A percentile compares a stretch with the other conserved stretches of the same genome.
These are phyloP conservation scores for Parasteatoda tepidariorum DNA, from an alignment of 1,140 invertebrate species.

Conservation along the genomic window DNA sequence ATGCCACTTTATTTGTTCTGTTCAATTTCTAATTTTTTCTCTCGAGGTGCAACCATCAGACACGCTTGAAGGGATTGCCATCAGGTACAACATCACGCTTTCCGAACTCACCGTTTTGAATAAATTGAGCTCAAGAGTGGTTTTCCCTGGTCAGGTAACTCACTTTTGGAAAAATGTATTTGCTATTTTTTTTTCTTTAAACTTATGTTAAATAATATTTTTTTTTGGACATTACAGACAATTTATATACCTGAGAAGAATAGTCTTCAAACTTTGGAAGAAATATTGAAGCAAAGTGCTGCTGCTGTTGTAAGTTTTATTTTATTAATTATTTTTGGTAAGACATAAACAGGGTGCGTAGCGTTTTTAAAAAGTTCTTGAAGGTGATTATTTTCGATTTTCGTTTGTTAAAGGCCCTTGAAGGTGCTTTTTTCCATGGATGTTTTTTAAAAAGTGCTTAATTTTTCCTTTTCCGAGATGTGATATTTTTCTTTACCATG, in stretches of 20 bases:
- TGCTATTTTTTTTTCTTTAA: neutral
- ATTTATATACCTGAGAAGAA: conserved; percentile 54
- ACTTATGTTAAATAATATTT: neutral
- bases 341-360: too few species aligned
- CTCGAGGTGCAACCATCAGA: conserved; percentile 84
- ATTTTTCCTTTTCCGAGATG: too few species aligned
- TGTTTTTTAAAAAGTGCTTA: too few species aligned
- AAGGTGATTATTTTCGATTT: too few species aligned
- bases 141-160: conserved; percentile 94
- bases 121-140: conserved; percentile 82
- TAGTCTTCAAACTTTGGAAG: conserved; percentile 75
- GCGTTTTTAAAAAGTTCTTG: too few species aligned
- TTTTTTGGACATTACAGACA: conserved; percentile 16
- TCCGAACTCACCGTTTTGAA: conserved; percentile 96
- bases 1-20: too few species aligned
- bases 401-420: neutral
- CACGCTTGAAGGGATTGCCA: conserved; percentile 93
- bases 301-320: conserved; percentile 30
- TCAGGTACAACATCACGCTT: conserved; percentile 95
- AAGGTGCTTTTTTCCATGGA: too few species aligned
- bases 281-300: conserved; percentile 28
- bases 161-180: neutral
- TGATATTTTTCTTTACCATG: too few species aligned
- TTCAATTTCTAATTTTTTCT: too few species aligned
- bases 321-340: neutral